Percentiles rank a stretch among this genome's conserved stretches.
Conservation (phyloP, 2,797 vertebrate species). For the Syndactyla subalaris region DNA sequence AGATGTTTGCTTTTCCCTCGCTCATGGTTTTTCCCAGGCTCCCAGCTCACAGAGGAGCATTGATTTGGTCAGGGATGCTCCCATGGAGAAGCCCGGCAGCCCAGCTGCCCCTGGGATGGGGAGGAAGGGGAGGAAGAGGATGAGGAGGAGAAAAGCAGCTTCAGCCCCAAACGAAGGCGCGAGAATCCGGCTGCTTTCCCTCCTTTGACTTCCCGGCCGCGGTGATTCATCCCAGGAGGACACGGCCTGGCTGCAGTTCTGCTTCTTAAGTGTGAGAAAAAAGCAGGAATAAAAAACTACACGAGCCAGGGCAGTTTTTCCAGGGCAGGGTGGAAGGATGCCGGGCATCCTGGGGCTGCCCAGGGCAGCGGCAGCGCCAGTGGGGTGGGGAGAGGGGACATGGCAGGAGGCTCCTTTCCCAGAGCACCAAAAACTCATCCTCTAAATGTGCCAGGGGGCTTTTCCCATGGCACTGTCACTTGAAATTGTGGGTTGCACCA, state of each 20-base stretch:
- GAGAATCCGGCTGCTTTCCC: background rate
- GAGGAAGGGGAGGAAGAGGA: background rate
- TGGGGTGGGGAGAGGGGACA: background rate
- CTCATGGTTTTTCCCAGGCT: slow-evolving; percentile 72
- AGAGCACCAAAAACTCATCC: background rate
- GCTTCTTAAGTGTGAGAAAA: slow-evolving; percentile 19
- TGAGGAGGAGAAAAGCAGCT: background rate
- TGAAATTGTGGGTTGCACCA: background rate
- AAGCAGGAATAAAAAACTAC: background rate
- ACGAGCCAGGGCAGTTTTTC: background rate
- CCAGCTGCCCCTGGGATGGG: background rate
- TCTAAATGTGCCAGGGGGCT: background rate
- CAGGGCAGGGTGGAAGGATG: background rate
- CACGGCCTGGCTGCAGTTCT: background rate
- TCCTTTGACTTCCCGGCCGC: background rate
- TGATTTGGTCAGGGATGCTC: slow-evolving; percentile 33
- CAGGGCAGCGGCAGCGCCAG: rapidly evolving
- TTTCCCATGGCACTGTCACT: background rate
- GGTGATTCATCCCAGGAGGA: slow-evolving; percentile 39
- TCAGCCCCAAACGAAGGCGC: background rate
- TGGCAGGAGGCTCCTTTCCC: rapidly evolving
- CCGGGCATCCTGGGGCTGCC: background rate
- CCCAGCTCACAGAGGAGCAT: slow-evolving; percentile 15
- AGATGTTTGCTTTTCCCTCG: slow-evolving; percentile 73
- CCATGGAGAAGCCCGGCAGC: background rate